Conservation (phyloP, 2,888 invertebrate genomes). For the Diarsia mendica region DNA sequence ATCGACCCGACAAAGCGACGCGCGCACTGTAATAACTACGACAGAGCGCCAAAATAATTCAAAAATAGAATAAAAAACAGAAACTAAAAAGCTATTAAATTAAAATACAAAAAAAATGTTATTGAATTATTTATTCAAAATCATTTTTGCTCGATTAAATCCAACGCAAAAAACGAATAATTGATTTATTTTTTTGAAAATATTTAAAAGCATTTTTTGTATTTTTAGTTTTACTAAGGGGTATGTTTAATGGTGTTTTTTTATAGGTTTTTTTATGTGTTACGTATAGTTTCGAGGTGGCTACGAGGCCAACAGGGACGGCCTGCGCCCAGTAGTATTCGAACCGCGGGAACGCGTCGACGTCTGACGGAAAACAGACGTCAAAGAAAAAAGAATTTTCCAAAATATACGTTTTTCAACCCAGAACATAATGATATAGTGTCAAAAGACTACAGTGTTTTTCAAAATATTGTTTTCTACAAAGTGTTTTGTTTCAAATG, state of each 20-base stretch:
- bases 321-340: slow-evolving; percentile 85
- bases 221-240: slow-evolving; percentile 11
- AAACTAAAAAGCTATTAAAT: slow-evolving; percentile 12
- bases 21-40: slow-evolving; percentile 83
- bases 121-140: background rate
- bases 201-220: background rate
- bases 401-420: slow-evolving; percentile 75
- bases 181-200: slow-evolving; percentile 11
- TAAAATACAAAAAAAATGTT: slow-evolving; percentile 20
- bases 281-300: slow-evolving; percentile 74
- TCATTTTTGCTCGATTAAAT: background rate
- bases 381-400: slow-evolving; percentile 69
- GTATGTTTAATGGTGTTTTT: slow-evolving; percentile 20
- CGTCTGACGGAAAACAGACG: slow-evolving; percentile 78
- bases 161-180: background rate
- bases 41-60: slow-evolving; percentile 68
- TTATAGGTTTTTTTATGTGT: slow-evolving; percentile 56
- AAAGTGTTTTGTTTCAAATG: slow-evolving; percentile 65
- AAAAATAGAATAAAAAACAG: slow-evolving; percentile 57
- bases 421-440: slow-evolving; percentile 80
- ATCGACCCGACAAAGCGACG: slow-evolving; percentile 86
- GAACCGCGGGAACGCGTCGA: slow-evolving; percentile 82
- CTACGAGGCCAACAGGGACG: slow-evolving; percentile 73
- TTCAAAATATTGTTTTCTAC: slow-evolving; percentile 69
- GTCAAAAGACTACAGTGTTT: slow-evolving; percentile 70